Conservation (phyloP, 2,113 vertebrate genomes). For the Trichechus manatus region DNA sequence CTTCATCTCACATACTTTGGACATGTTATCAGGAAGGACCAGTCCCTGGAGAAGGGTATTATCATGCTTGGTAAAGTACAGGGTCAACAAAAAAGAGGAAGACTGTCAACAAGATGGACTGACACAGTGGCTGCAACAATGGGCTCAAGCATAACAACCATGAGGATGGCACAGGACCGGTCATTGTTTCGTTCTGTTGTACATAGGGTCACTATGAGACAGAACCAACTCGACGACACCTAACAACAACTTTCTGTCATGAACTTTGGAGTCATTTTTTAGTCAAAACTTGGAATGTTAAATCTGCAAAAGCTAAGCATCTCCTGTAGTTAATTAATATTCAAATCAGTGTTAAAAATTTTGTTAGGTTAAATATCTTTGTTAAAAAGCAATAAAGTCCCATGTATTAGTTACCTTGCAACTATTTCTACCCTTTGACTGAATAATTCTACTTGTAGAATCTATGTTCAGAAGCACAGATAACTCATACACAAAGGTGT, state of each 20-base stretch:
- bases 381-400: not conserved
- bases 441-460: not conserved
- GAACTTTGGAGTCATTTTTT: slow-evolving; percentile 49
- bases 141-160: too few relatives aligned
- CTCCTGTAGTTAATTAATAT: not conserved
- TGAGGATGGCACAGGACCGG: too few relatives aligned
- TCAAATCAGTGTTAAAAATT: not conserved
- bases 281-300: slow-evolving; percentile 12
- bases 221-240: too few relatives aligned
- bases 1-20: too few relatives aligned
- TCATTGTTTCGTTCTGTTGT: too few relatives aligned
- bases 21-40: too few relatives aligned
- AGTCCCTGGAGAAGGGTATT: too few relatives aligned
- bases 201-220: too few relatives aligned
- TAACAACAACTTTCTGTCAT: not conserved
- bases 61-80: too few relatives aligned
- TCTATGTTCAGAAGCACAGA: slow-evolving; percentile 32
- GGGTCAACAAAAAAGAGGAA: too few relatives aligned
- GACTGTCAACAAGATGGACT: too few relatives aligned
- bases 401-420: not conserved
- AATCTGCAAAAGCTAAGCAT: not conserved
- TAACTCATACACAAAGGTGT: not conserved
- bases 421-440: not conserved
- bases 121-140: too few relatives aligned
- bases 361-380: not conserved